phyloP scores from a whole-genome alignment of 2,888 invertebrate genomes.

The Drosophila nr. fundita region DNA sequence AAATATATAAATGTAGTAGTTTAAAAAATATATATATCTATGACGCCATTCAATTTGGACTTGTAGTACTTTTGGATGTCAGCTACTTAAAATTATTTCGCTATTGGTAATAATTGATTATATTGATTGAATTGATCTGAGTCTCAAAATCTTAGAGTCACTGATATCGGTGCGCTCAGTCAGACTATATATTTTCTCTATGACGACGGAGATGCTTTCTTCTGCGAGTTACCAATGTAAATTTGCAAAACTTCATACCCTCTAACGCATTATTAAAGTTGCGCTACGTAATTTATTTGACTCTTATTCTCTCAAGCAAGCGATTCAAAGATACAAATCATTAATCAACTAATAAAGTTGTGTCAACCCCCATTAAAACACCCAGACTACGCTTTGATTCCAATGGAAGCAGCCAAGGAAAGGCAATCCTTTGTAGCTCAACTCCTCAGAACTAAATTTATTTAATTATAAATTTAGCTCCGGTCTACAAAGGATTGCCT shows the following conservation, averaged over 20 bases:
- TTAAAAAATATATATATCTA: background rate
- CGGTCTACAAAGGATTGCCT: background rate
- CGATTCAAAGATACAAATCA: slow-evolving; percentile 31
- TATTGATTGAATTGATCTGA: background rate
- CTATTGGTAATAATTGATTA: background rate
- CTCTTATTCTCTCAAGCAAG: slow-evolving; percentile 14
- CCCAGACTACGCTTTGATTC: background rate
- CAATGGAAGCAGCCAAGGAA: background rate
- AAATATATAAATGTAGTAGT: background rate
- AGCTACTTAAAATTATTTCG: background rate
- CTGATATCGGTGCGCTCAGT: background rate
- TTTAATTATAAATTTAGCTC: background rate
- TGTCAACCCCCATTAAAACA: background rate
- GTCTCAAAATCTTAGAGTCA: background rate
- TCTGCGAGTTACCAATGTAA: background rate
- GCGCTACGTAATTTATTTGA: slow-evolving; percentile 53
- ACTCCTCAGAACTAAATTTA: background rate
- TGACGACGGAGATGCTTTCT: background rate
- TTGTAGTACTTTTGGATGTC: background rate
- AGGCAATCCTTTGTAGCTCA: background rate
- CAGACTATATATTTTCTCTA: background rate
- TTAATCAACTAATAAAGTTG: slow-evolving; percentile 2
- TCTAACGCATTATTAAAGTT: background rate
- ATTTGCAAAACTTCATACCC: background rate
- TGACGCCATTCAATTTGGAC: background rate